Evolutionary conservation across 2,797 vertebrate genomes (phyloP), one percentile per base, ranked within the genome.

Genomic region (Rhyacichthys aspro): DNA sequence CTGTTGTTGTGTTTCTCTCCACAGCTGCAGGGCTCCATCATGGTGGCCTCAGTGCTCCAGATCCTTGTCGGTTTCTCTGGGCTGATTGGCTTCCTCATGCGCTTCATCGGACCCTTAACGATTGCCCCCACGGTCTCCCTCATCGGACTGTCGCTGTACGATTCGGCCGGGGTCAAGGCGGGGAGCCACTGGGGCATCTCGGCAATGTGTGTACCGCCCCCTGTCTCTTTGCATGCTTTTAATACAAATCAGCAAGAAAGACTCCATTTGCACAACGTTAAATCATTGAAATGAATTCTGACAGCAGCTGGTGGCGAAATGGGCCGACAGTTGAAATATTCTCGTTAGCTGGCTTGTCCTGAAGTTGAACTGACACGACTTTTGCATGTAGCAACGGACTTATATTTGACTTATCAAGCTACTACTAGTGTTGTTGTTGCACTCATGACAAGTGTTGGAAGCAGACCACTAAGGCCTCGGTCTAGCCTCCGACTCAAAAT

Each of bases 181-280:
- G 95, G 96, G 11, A 77, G 85, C 72, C 96, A 97, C 75, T 98
- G 97, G 95, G 96, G 96, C 38, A 92, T 99, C 68, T 91, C 96
- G 0, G 83, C 88, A 63, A 79, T 93, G 96, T 98, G 84, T 82
- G 95, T 95, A 70, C 19, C 14, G 0, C n/a, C 55, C 1, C 0
- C n/a, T 32, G n/a, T 28, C 18, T 36, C 1, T 1, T 15, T 37
- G 23, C 39, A 53, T 18, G 32, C 1, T 28, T 28, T 28, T 28
- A 28, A 28, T 28, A 28, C 23, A 6, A 28, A 28, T 28, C 23
- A 28, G 23, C 23, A 11, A 32, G 14, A 46, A 46, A 14, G 18
- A 46, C 18, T 28, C 11, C 44, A 19, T 44, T 18, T 11, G 10
- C 1, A 17, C 17, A 44, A 19, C 23, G 18, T 3, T 6, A 45